phyloP scores from a whole-genome alignment of 2,797 vertebrate species.

The Diplodus puntazzo region DNA sequence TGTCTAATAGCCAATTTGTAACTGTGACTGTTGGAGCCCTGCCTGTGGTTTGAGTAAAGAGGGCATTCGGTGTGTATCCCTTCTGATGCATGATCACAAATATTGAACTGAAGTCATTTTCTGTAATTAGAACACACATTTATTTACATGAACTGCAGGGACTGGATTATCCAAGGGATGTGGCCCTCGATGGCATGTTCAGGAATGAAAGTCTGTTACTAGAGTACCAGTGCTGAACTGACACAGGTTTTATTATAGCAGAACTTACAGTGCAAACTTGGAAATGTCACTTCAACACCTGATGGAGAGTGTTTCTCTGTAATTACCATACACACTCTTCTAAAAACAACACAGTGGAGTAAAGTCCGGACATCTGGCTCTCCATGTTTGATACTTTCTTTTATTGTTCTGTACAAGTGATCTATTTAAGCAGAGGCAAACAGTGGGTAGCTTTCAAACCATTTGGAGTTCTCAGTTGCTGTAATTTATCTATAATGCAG shows the following conservation, averaged over 20 bases:
- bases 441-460: neutral
- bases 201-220: neutral
- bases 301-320: neutral
- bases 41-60: slow-evolving; percentile 37
- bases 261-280: neutral
- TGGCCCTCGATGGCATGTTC: neutral
- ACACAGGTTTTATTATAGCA: neutral
- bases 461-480: neutral
- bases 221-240: neutral
- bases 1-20: slow-evolving; percentile 70
- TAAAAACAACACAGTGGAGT: too few species aligned
- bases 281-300: neutral
- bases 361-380: neutral
- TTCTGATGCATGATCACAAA: slow-evolving; percentile 30
- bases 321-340: neutral
- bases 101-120: slow-evolving; percentile 11
- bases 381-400: neutral
- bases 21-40: slow-evolving; percentile 45
- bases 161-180: slow-evolving; percentile 1
- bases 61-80: slow-evolving; percentile 8
- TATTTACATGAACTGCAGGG: neutral
- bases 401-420: neutral
- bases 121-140: slow-evolving; percentile 28
- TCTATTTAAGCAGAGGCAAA: neutral
- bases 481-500: neutral